Evolutionary conservation across 23 tunicate genomes (phyloP), one percentile per base, ranked within the genome.

Genomic region (Halocynthia roretzi): DNA sequence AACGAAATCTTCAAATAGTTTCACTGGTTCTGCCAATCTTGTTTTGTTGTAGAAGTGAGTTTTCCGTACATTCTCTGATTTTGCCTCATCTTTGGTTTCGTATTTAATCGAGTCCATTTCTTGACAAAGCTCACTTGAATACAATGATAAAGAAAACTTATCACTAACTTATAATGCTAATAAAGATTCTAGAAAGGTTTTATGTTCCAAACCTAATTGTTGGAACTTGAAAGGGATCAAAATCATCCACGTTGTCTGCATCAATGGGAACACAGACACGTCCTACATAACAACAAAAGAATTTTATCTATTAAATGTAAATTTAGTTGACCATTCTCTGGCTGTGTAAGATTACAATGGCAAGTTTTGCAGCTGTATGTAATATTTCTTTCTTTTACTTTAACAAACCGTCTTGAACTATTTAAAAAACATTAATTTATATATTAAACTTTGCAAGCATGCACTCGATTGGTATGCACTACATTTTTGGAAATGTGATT

Each of bases 191-290:
- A 21, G 14, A 76, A 58, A 14, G 51, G 15, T 15, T 17, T 12
- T 68, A n/a, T 18, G 18, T 17, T 68, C 18, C 23, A 49, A 7
- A 78, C 85, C 78, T 80, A 6, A 92, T 86, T 7, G 96, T 96
- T 22, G 99, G 99, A 17, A 96, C 99, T 20, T 61, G 18, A 78
- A 84, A 85, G 10, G 93, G 93, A 69, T 96, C 99, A 64, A 96
- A 96, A 40, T 82, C 78, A 57, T 96, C 99, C 49, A 96, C 96
- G 18, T 67, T 62, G 20, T 85, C 80, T 4, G 70, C 75, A 70
- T 85, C 85, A 61, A 96, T 90, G 7, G 99, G 99, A 18, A 96
- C 99, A 77, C 99, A 96, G 54, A 96, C 89, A 31, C 95, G 69
- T 22, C 99, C 90, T 72, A 68, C 18, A 18, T 68, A 68, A 17